Evolutionary conservation across 2,113 vertebrate genomes (phyloP), one percentile per base, ranked within the genome.

Genomic region (Prionailurus viverrinus): DNA sequence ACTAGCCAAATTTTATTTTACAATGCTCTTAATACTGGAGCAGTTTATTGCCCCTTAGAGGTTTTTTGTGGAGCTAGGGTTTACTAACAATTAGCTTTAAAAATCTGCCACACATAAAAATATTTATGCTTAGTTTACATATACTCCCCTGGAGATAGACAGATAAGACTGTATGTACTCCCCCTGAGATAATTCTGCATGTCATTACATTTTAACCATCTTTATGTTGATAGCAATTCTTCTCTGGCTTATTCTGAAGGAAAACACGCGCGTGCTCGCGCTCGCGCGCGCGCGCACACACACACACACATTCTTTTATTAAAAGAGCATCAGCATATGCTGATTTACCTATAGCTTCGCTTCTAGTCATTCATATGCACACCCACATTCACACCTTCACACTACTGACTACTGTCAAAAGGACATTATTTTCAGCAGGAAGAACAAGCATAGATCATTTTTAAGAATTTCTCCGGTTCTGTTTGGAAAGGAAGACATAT

Each of bases 61-160:
- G 27, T n/a, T 96, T 97, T 91, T 66, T 94, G 89, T 87, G 85
- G 91, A 94, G 95, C 71, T 78, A 93, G 76, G 92, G 94, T 96
- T 98, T 97, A 94, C 95, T 97, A 96, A 98, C 94, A 97, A 94
- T 97, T 97, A 98, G 91, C 78, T 98, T 97, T 97, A 95, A 98
- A 98, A 98, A 94, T 95, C 97, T 97, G 84, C 88, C 97, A 93
- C 63, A 98, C 81, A 86, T 95, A 98, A 97, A 95, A 97, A 97
- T 97, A 94, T 97, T 97, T 95, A 86, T 96, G 94, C 80, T 98
- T 91, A 93, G 90, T 98, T 97, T 97, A 93, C 86, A 87, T 80
- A 79, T 36, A 51, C 19, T 61, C 51, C 92, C 94, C 84, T 74
- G 55, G 88, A 97, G 92, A 88, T 2, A 81, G 55, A 94, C 63